Conservation (phyloP, 1,140 invertebrate genomes). For the Penaeus indicus region DNA sequence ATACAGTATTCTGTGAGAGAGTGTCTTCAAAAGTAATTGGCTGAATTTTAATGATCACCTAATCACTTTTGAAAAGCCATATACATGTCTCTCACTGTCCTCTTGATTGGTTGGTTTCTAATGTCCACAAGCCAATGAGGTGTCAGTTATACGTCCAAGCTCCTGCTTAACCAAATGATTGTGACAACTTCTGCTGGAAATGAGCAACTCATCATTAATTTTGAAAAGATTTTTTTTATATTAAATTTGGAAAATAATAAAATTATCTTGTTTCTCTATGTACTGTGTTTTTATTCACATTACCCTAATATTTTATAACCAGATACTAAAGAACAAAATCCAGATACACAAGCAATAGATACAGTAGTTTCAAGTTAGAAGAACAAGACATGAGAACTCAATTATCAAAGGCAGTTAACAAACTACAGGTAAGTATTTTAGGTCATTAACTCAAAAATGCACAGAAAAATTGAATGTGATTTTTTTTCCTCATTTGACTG, state of each 20-base stretch:
- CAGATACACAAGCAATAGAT: no score
- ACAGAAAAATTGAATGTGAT: no score
- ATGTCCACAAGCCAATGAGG: slow-evolving; percentile 62
- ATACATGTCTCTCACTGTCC: slow-evolving; percentile 61
- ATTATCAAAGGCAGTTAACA: no score
- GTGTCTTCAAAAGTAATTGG: slow-evolving; percentile 57
- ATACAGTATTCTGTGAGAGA: slow-evolving; percentile 60
- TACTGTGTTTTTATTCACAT: no score
- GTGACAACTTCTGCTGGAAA: slow-evolving; percentile 59
- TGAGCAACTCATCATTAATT: slow-evolving; percentile 61
- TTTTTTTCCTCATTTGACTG: no score
- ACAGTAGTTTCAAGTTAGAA: no score
- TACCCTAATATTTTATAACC: no score
- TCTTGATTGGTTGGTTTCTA: slow-evolving; percentile 56
- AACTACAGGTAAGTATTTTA: no score
- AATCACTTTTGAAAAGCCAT: slow-evolving; percentile 63
- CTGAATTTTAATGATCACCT: slow-evolving; percentile 31
- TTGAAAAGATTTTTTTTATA: slow-evolving; percentile 61
- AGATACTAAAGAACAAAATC: no score
- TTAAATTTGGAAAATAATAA: slow-evolving; percentile 64
- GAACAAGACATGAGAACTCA: no score
- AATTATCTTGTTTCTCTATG: slow-evolving; percentile 62
- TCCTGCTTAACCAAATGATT: slow-evolving; percentile 61
- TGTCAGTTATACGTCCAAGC: slow-evolving; percentile 63
- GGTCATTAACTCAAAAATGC: no score